These are phyloP conservation scores for Anthophora plumipes DNA, from an alignment of 2,888 invertebrate species.

Conservation along the genomic window DNA sequence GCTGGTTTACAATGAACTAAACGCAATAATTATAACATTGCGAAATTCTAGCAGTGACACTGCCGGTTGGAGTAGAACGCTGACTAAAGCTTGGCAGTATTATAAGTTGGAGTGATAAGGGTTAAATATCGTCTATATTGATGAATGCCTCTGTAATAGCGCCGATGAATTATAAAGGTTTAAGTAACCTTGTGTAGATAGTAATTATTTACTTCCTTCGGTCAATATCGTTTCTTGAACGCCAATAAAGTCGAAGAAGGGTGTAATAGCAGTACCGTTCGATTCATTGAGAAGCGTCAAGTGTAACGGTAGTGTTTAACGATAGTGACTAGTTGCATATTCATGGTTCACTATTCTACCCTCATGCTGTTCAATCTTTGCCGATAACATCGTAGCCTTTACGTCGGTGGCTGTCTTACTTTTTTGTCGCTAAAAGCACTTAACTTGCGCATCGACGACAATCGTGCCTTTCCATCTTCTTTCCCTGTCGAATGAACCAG, in stretches of 20 bases:
- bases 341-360: slow-evolving; percentile 76
- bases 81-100: no score
- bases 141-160: no score
- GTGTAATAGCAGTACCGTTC: slow-evolving; percentile 49
- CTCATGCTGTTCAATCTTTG: slow-evolving; percentile 70
- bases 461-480: slow-evolving; percentile 62
- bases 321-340: slow-evolving; percentile 79
- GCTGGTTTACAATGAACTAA: no score
- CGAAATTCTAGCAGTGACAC: no score
- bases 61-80: no score
- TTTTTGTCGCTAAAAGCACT: slow-evolving; percentile 68
- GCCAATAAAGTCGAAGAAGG: slow-evolving; percentile 21
- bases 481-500: slow-evolving; percentile 47
- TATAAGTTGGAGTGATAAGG: no score
- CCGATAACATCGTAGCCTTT: slow-evolving; percentile 75
- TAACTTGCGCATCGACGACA: slow-evolving; percentile 66
- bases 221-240: no score
- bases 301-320: slow-evolving; percentile 79
- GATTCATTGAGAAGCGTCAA: slow-evolving; percentile 76
- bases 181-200: no score
- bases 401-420: slow-evolving; percentile 62
- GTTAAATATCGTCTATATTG: no score
- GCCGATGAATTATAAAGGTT: no score
- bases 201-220: no score
- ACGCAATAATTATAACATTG: no score